Evolutionary conservation across 30 jellyfish, hydroid and myxozoan genomes (phyloP).

Genomic region (Cassiopea andromeda): DNA sequence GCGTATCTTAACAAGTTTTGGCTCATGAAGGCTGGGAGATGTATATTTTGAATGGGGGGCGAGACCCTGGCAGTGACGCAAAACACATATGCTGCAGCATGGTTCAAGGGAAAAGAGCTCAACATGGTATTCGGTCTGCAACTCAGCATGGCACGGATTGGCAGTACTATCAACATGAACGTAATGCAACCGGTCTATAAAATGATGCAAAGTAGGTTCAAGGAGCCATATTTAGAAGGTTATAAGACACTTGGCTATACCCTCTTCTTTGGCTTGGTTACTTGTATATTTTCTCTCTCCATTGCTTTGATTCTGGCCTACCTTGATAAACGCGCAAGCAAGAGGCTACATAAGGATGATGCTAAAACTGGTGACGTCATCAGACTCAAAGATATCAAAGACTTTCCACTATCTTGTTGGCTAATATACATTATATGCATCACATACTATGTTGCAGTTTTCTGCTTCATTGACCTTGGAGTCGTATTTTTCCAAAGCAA

Average conservation of each 20-base stretch:
- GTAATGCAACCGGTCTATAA: slow-evolving; percentile 88
- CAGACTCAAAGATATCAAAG: slow-evolving; percentile 87
- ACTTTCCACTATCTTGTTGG: slow-evolving; percentile 95
- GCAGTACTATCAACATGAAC: slow-evolving; percentile 97
- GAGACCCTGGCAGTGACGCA: slow-evolving; percentile 97
- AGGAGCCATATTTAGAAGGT: slow-evolving; percentile 14
- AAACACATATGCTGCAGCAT: slow-evolving; percentile 92
- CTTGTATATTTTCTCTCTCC: slow-evolving; percentile 80
- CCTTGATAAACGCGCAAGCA: slow-evolving; percentile 91
- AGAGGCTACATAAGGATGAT: slow-evolving; percentile 69
- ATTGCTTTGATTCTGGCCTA: slow-evolving; percentile 77
- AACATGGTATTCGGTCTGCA: slow-evolving; percentile 98
- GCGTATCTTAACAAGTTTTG: slow-evolving; percentile 68
- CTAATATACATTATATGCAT: slow-evolving; percentile 92
- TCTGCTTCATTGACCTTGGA: slow-evolving; percentile 94
- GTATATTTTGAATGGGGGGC: slow-evolving; percentile 96
- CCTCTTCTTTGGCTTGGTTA: slow-evolving; percentile 71
- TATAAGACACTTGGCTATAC: slow-evolving; percentile 78
- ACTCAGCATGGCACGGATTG: slow-evolving; percentile 94
- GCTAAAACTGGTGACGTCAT: slow-evolving; percentile 96
- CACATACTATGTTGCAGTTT: slow-evolving; percentile 94
- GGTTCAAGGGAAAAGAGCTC: slow-evolving; percentile 95
- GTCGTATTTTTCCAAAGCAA: slow-evolving; percentile 83
- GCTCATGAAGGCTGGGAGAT: slow-evolving; percentile 93
- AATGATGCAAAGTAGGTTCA: slow-evolving; percentile 6